These are phyloP conservation scores for Amphilophus citrinellus DNA, from an alignment of 2,113 vertebrate species.

Conservation along the genomic window DNA sequence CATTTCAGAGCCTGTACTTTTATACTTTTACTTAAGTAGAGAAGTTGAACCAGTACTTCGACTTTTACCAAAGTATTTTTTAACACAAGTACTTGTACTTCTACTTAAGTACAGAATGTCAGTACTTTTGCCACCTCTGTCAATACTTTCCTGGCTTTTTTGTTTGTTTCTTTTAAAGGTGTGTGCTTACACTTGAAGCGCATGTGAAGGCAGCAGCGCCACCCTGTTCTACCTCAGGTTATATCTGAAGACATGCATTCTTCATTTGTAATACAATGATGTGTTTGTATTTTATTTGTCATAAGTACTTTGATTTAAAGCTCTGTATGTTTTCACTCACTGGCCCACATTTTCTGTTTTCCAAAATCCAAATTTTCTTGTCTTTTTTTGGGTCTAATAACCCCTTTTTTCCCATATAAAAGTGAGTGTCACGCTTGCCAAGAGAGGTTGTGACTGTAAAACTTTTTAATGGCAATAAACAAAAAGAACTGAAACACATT, in stretches of 20 bases:
- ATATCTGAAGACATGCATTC: slow-evolving; percentile 53
- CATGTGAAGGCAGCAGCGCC: slow-evolving; percentile 48
- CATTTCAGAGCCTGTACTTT: too few species aligned
- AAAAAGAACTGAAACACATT: slow-evolving; percentile 44
- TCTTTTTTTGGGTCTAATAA: not conserved
- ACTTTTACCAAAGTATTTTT: too few species aligned
- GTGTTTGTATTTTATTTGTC: slow-evolving; percentile 28
- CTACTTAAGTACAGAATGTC: too few species aligned
- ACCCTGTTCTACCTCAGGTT: slow-evolving; percentile 84
- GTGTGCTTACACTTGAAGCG: not conserved
- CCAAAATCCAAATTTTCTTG: slow-evolving; percentile 1
- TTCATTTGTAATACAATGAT: slow-evolving; percentile 16
- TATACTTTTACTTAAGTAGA: too few species aligned
- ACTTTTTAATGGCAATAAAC: slow-evolving; percentile 60
- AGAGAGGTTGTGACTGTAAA: slow-evolving; percentile 31
- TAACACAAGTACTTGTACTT: too few species aligned
- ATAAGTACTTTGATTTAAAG: slow-evolving; percentile 11
- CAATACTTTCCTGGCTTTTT: not conserved
- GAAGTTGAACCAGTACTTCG: too few species aligned
- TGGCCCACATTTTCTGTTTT: slow-evolving; percentile 10
- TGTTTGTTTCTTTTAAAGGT: not conserved
- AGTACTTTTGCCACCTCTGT: too few species aligned
- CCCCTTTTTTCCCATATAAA: not conserved
- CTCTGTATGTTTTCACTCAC: slow-evolving; percentile 19
- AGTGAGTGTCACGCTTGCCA: slow-evolving; percentile 28